Evolutionary conservation across 2,888 invertebrate species (phyloP), one percentile per base, ranked within the genome.

Genomic region (Troglohyphantes excavatus): DNA sequence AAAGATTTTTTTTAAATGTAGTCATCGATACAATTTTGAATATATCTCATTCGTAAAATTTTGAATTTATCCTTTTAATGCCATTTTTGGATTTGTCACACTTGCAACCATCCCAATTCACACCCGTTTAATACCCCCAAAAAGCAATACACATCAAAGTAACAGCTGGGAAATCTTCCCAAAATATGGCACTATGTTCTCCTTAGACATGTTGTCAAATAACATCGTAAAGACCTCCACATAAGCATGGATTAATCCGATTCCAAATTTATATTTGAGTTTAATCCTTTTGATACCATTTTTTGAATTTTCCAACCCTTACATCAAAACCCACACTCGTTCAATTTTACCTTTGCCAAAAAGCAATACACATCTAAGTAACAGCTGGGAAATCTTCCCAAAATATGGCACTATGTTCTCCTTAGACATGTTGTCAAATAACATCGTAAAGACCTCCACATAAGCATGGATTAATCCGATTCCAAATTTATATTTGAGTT

Each of bases 171-270:
- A n/a, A 5, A 53, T 39, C 39, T 39, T 9, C 21, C 23, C 72
- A 26, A 53, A 46, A 46, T 21, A 72, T n/a, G n/a, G n/a, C n/a
- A n/a, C n/a, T n/a, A n/a, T n/a, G n/a, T n/a, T n/a, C n/a, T n/a
- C n/a, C n/a, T n/a, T n/a, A n/a, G n/a, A n/a, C n/a, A n/a, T 72
- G 53, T 72, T 72, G 72, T 27, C n/a, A 72, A 23, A 72, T 26
- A 53, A 27, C 72, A 9, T 53, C 72, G 72, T 72, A 72, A 72
- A 72, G 72, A 72, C 43, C 26, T 23, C 26, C 23, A 17, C n/a
- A n/a, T n/a, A n/a, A n/a, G n/a, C n/a, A n/a, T n/a, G n/a, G n/a
- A n/a, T n/a, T n/a, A n/a, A n/a, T n/a, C n/a, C n/a, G n/a, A n/a
- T n/a, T n/a, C n/a, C n/a, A n/a, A n/a, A n/a, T n/a, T n/a, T n/a